A percentile compares a stretch with the other conserved stretches of the same genome.
Conservation (phyloP, 2,113 vertebrate species). For the Gallinago undulata region DNA sequence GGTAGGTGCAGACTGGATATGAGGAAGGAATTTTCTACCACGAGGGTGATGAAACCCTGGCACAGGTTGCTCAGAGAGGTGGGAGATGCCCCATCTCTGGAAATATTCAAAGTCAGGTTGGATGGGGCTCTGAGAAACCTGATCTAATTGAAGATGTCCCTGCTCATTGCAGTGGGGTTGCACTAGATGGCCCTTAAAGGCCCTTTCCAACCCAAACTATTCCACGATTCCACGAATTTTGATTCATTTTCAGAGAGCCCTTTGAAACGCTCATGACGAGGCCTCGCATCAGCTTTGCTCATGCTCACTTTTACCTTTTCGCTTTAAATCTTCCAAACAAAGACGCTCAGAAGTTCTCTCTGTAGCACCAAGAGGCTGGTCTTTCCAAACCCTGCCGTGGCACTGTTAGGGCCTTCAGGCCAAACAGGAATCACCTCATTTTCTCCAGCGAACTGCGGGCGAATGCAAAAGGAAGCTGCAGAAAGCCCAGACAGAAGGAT, state of each 20-base stretch:
- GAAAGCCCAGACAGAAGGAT: background rate
- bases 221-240: background rate
- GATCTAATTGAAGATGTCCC: background rate
- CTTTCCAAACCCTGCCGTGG: background rate
- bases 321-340: background rate
- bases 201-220: background rate
- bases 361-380: background rate
- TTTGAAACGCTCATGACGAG: background rate
- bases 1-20: background rate
- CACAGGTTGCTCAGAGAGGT: background rate
- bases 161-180: background rate
- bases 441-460: background rate
- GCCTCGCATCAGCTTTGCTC: background rate
- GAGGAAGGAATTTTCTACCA: background rate
- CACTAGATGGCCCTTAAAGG: background rate
- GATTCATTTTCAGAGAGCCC: background rate
- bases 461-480: background rate
- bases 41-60: background rate
- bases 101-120: background rate
- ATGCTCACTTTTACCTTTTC: background rate
- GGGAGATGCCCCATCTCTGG: background rate
- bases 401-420: background rate
- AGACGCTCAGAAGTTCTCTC: background rate
- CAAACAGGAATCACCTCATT: slow-evolving; percentile 6
- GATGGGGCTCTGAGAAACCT: background rate